Evolutionary conservation across 2,888 invertebrate genomes (phyloP).

Genomic region (Tortricodes alternella): DNA sequence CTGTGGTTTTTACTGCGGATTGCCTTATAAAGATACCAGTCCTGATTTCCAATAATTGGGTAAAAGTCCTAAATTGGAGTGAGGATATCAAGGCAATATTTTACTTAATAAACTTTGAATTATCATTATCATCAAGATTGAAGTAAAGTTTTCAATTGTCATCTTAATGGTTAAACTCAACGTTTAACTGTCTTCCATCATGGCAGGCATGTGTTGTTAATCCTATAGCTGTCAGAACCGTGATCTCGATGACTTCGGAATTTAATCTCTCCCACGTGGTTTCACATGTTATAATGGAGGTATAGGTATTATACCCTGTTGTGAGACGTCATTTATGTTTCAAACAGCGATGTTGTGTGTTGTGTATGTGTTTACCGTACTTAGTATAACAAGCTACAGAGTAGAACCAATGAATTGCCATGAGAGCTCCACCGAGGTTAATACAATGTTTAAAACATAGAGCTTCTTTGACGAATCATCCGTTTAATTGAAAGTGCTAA

Average conservation of each 20-base stretch:
- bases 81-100: too few relatives aligned
- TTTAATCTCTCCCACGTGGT: constrained; percentile 14
- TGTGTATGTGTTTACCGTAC: too few relatives aligned
- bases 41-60: neutral
- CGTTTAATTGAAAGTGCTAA: too few relatives aligned
- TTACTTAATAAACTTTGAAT: too few relatives aligned
- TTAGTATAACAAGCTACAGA: too few relatives aligned
- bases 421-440: too few relatives aligned
- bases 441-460: too few relatives aligned
- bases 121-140: too few relatives aligned
- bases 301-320: neutral
- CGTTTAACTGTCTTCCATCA: neutral
- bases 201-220: neutral
- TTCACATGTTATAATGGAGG: neutral
- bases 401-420: too few relatives aligned
- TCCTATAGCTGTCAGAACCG: constrained; percentile 12
- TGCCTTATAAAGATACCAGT: neutral
- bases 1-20: constrained; percentile 52
- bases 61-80: too few relatives aligned
- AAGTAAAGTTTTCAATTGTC: neutral
- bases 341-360: too few relatives aligned
- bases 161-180: neutral
- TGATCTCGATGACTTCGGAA: constrained; percentile 11
- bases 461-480: too few relatives aligned
- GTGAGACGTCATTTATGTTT: neutral